Conservation (phyloP, 2,797 vertebrate genomes). For the Characodon lateralis region DNA sequence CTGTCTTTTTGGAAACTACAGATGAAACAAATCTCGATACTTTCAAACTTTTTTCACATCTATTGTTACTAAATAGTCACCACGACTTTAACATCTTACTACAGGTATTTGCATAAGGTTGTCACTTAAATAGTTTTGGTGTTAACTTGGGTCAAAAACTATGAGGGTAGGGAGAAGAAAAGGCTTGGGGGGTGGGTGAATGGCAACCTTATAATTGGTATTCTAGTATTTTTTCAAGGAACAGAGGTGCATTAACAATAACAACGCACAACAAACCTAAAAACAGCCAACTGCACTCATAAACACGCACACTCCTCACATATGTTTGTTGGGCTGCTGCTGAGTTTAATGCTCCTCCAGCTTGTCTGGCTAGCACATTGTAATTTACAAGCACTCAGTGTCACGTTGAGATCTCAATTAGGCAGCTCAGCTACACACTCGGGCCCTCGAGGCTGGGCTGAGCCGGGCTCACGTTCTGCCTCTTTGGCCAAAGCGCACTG, state of each 20-base stretch:
- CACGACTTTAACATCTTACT: not conserved
- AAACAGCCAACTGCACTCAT: conserved; percentile 14
- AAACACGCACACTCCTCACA: conserved; percentile 32
- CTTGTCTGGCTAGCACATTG: conserved; percentile 78
- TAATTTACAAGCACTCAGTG: conserved; percentile 82
- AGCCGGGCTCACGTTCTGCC: conserved; percentile 56
- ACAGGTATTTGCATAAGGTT: not conserved
- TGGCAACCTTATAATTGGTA: not conserved
- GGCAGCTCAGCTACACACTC: conserved; percentile 67
- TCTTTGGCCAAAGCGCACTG: conserved; percentile 62
- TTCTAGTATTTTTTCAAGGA: conserved; percentile 18
- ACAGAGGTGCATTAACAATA: conserved; percentile 13
- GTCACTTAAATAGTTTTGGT: not conserved
- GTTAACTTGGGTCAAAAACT: not conserved
- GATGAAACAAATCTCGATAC: not conserved
- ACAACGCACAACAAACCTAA: conserved; percentile 19
- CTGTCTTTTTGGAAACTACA: not conserved
- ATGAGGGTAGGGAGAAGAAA: not conserved
- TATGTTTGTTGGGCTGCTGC: conserved; percentile 63
- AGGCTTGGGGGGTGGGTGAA: conserved; percentile 1
- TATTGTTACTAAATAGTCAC: not conserved
- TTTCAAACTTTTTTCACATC: not conserved
- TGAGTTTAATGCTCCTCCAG: conserved; percentile 63
- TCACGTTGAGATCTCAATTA: conserved; percentile 85
- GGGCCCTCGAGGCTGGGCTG: conserved; percentile 63